These are phyloP conservation scores for Chydorus sphaericus DNA, from an alignment of 2,888 invertebrate species.

Conservation along the genomic window DNA sequence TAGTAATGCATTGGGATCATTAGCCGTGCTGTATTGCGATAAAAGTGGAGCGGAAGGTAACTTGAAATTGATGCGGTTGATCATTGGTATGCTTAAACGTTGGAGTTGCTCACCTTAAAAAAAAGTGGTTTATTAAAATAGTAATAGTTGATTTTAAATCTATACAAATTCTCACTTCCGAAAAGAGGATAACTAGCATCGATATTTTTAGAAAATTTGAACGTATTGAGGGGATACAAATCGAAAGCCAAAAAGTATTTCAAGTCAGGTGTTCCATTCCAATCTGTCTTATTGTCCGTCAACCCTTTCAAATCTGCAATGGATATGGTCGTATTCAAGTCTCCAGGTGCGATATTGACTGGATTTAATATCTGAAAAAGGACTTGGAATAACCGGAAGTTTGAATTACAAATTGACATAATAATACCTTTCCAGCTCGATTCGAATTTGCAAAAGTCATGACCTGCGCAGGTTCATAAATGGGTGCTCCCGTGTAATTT, in stretches of 20 bases:
- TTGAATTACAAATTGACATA: slow-evolving; percentile 2
- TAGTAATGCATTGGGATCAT: slow-evolving; percentile 39
- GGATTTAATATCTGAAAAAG: slow-evolving; percentile 57
- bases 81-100: slow-evolving; percentile 63
- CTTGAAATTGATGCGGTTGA: slow-evolving; percentile 71
- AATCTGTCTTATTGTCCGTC: slow-evolving; percentile 35
- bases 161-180: slow-evolving; percentile 33
- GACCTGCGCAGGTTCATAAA: slow-evolving; percentile 17
- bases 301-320: slow-evolving; percentile 21
- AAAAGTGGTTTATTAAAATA: slow-evolving; percentile 2
- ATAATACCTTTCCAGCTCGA: slow-evolving; percentile 18
- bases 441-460: slow-evolving; percentile 16
- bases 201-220: too few species aligned
- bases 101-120: slow-evolving; percentile 40
- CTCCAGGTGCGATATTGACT: slow-evolving; percentile 56
- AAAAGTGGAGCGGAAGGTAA: slow-evolving; percentile 53
- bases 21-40: slow-evolving; percentile 44
- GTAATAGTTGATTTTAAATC: too few species aligned
- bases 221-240: slow-evolving; percentile 67
- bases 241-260: slow-evolving; percentile 76
- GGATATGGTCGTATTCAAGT: slow-evolving; percentile 21
- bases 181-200: slow-evolving; percentile 34
- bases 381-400: slow-evolving; percentile 20
- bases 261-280: slow-evolving; percentile 48
- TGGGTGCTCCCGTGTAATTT: slow-evolving; percentile 52